A percentile compares a stretch with the other conserved stretches of the same genome.
Conservation (phyloP, 2,113 vertebrate species). For the Pelodiscus sinensis region DNA sequence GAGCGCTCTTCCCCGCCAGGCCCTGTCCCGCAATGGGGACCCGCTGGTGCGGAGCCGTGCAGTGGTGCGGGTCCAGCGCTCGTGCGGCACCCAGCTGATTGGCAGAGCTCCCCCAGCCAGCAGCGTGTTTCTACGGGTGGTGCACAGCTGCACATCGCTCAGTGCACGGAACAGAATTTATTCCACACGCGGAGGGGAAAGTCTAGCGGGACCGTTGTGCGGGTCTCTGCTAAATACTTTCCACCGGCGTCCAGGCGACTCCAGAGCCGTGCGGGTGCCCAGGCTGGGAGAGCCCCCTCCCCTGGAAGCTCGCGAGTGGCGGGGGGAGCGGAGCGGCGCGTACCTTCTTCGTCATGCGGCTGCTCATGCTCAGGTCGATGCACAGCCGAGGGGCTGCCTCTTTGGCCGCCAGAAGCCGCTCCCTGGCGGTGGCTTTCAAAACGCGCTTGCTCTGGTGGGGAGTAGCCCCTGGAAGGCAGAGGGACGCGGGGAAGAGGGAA, state of each 20-base stretch:
- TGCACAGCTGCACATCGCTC: too few relatives aligned
- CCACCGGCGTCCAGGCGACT: not conserved
- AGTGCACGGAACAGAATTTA: too few relatives aligned
- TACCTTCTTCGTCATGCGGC: conserved; percentile 90
- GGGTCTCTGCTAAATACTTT: not conserved
- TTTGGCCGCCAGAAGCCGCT: conserved; percentile 84
- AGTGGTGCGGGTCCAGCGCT: not conserved
- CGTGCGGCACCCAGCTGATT: too few relatives aligned
- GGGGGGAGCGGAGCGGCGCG: not conserved
- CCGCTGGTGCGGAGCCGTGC: not conserved
- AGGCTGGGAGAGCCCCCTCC: not conserved
- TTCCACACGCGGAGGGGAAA: too few relatives aligned
- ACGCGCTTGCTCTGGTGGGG: conserved; percentile 80
- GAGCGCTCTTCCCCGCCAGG: not conserved
- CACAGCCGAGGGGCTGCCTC: conserved; percentile 83
- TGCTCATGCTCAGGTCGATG: conserved; percentile 87
- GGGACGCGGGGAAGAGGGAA: not conserved
- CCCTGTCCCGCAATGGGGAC: not conserved
- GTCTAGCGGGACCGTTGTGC: too few relatives aligned
- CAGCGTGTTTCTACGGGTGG: too few relatives aligned
- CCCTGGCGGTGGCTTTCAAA: conserved; percentile 79
- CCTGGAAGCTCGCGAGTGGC: not conserved
- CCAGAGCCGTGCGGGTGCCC: too few relatives aligned
- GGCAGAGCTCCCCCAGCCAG: too few relatives aligned
- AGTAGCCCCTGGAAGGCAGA: not conserved